A percentile compares a stretch with the other conserved stretches of the same genome.
Evolutionary conservation across 2,888 invertebrate genomes (phyloP).

Genomic region (Elmis aenea): DNA sequence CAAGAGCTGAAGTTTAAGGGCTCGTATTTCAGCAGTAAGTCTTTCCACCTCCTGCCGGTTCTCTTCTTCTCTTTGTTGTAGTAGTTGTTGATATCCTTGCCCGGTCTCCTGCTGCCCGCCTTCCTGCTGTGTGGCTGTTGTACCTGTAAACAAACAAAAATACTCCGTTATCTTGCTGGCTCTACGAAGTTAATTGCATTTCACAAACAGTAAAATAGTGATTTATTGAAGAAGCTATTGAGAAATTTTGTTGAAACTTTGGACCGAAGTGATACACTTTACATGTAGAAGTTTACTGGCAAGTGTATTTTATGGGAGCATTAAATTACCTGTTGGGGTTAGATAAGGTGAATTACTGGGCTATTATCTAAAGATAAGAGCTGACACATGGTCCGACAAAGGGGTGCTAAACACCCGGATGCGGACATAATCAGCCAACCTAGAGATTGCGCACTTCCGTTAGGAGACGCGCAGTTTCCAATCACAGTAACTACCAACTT

Average conservation of each 20-base stretch:
- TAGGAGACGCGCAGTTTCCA: too few relatives aligned
- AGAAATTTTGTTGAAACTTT: too few relatives aligned
- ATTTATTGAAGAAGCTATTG: too few relatives aligned
- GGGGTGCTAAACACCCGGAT: slow-evolving; percentile 22
- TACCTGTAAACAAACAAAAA: slow-evolving; percentile 33
- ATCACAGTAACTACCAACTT: too few relatives aligned
- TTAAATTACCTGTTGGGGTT: slow-evolving; percentile 17
- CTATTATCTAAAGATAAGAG: slow-evolving; percentile 21
- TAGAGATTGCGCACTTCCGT: slow-evolving; percentile 14
- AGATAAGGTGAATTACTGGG: slow-evolving; percentile 22
- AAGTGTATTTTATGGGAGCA: too few relatives aligned
- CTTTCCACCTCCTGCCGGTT: slow-evolving; percentile 57
- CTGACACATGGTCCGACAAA: slow-evolving; percentile 23
- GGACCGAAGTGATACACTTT: too few relatives aligned
- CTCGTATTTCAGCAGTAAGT: slow-evolving; percentile 58
- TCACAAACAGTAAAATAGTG: too few relatives aligned
- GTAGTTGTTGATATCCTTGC: slow-evolving; percentile 47
- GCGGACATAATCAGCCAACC: slow-evolving; percentile 18
- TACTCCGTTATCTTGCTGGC: too few relatives aligned
- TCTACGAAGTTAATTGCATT: too few relatives aligned
- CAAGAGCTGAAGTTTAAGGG: slow-evolving; percentile 55
- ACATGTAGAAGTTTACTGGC: too few relatives aligned
- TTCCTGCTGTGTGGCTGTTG: slow-evolving; percentile 32
- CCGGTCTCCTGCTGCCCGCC: slow-evolving; percentile 38
- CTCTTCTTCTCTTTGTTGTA: slow-evolving; percentile 59